Base-by-base conservation (phyloP, 2,113 vertebrate species). In the Nansenia antarctica region DNA sequence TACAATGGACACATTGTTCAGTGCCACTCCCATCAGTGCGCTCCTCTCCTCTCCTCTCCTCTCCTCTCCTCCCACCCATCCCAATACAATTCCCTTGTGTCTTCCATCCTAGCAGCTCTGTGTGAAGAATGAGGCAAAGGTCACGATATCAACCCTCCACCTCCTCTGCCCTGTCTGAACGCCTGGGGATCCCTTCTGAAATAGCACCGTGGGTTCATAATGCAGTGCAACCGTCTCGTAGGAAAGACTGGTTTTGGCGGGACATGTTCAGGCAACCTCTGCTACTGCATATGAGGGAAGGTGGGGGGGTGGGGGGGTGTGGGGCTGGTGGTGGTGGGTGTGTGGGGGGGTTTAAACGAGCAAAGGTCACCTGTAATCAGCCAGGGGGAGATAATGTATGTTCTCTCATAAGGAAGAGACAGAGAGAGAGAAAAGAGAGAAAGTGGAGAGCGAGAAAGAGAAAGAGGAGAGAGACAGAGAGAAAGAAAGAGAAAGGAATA, bases 1-100 rank as follows among this genome's bases (percentile, higher is more conserved):
- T 79, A 83, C 70, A 81, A 15, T 20, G 72, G 70, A 75, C 57
- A 8, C 45, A 47, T 24, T 71, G 37, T 70, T 57, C 49, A 31
- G 24, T 39, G 54, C 18, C 42, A 29, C 29, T 34, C 26, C 37
- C 7, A 32, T 29, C 18, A 18, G 27, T 47, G 22, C 12, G 14
- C 15, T 27, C 34, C 54, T 65, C 49, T 65, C 53, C 20, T 53
- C 15, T 27, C 34, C 54, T 65, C 49, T 65, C 53, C 20, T 53
- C 15, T 27, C 34, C 54, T 65, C 49, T 65, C 53, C 20, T 53
- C 8, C 2, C 27, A 45, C 24, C 29, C 27, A 29, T 35, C 24
- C 45, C 63, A 29, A 31, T 27, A 20, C 14, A 57, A 14, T 60
- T 32, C 3, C 7, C 7, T 3, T 42, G 4, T 59, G 47, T 66